Percentiles rank a stretch among this genome's conserved stretches.
Conservation (phyloP, 2,888 invertebrate genomes). For the Alitta virens region DNA sequence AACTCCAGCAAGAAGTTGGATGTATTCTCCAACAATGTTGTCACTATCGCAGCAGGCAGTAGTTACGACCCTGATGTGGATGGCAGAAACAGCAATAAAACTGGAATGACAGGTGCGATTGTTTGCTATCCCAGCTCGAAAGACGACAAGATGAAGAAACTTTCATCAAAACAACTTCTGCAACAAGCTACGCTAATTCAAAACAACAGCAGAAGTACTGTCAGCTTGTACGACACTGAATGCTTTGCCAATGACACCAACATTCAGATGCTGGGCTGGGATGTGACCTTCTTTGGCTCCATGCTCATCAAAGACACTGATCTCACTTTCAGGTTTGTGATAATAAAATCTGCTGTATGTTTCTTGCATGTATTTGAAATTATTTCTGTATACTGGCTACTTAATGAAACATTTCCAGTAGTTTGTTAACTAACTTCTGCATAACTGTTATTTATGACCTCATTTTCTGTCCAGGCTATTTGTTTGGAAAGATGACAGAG, state of each 20-base stretch:
- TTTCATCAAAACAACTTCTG: slow-evolving; percentile 21
- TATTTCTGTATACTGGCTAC: too few species aligned
- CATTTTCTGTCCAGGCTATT: slow-evolving; percentile 19
- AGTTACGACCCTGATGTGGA: slow-evolving; percentile 31
- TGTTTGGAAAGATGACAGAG: slow-evolving; percentile 36
- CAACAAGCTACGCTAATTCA: slow-evolving; percentile 29
- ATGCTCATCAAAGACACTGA: not conserved
- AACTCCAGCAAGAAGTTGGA: too few species aligned
- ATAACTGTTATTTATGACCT: too few species aligned
- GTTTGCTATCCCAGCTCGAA: slow-evolving; percentile 35
- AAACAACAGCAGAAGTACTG: slow-evolving; percentile 33
- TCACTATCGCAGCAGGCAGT: slow-evolving; percentile 11
- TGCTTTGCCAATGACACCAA: slow-evolving; percentile 30
- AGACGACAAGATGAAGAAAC: slow-evolving; percentile 13
- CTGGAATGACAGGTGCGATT: slow-evolving; percentile 40
- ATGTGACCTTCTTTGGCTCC: slow-evolving; percentile 1
- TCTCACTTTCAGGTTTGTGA: too few species aligned
- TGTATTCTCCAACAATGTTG: not conserved
- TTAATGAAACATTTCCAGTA: too few species aligned
- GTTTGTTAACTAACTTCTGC: too few species aligned
- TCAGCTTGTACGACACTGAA: slow-evolving; percentile 37
- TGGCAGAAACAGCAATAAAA: slow-evolving; percentile 26
- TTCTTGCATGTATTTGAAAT: too few species aligned
- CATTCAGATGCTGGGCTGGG: slow-evolving; percentile 12
- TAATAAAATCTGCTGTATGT: too few species aligned